Conservation (phyloP, 2,797 vertebrate species). For the Spinibarbus caldwelli region DNA sequence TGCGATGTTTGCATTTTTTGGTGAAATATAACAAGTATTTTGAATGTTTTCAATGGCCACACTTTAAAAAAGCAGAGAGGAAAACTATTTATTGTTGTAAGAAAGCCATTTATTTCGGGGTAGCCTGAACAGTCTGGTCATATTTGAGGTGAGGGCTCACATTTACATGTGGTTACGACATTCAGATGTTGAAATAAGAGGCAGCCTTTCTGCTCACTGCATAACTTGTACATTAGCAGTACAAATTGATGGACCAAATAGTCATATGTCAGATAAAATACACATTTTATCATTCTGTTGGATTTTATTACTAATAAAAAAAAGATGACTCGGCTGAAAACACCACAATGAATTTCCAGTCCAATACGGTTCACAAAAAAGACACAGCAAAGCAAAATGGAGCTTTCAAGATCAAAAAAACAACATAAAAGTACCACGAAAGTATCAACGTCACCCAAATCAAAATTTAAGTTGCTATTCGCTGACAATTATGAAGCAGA, state of each 20-base stretch:
- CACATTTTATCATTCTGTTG: neutral
- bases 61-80: slow-evolving; percentile 71
- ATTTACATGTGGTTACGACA: slow-evolving; percentile 76
- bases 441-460: neutral
- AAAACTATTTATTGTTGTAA: slow-evolving; percentile 83
- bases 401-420: neutral
- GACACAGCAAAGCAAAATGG: neutral
- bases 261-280: slow-evolving; percentile 49
- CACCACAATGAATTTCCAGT: neutral
- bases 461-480: neutral
- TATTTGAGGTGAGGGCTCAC: slow-evolving; percentile 78
- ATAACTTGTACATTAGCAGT: slow-evolving; percentile 69
- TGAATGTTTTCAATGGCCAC: slow-evolving; percentile 74
- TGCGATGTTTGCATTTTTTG: slow-evolving; percentile 68
- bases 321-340: slow-evolving; percentile 4
- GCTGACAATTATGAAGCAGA: neutral
- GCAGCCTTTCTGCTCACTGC: slow-evolving; percentile 62
- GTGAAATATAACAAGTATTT: slow-evolving; percentile 69
- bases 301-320: slow-evolving; percentile 1
- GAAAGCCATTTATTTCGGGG: slow-evolving; percentile 78
- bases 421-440: neutral
- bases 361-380: neutral
- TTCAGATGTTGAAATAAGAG: slow-evolving; percentile 72
- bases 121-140: slow-evolving; percentile 74
- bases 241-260: slow-evolving; percentile 76